Evolutionary conservation across 1,140 invertebrate species (phyloP).

Genomic region (Mycetomoellerius zeteki): DNA sequence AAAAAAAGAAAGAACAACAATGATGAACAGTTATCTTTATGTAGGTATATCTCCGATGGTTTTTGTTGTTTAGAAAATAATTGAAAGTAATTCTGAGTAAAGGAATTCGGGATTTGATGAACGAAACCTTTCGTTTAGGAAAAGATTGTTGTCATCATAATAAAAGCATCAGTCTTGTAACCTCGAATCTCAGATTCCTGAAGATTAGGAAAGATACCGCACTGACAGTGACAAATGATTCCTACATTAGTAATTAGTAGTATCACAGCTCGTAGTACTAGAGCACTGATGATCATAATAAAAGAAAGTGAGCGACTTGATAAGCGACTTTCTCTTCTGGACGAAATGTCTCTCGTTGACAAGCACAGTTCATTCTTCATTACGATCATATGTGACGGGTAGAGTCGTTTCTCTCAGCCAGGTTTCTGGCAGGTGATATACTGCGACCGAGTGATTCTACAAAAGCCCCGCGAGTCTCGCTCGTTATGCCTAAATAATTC

Average conservation of each 20-base stretch:
- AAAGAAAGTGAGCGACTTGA: constrained; percentile 50
- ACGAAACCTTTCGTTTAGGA: not conserved
- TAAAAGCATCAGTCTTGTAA: not conserved
- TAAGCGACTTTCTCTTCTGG: constrained; percentile 55
- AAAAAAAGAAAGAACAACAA: not conserved
- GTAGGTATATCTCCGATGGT: constrained; percentile 31
- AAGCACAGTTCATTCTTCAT: constrained; percentile 74
- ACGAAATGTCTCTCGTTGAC: constrained; percentile 70
- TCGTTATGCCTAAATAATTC: constrained; percentile 78
- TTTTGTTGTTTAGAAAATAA: constrained; percentile 26
- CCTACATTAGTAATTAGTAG: constrained; percentile 22
- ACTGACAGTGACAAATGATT: constrained; percentile 45
- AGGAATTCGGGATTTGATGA: not conserved
- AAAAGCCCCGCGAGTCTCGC: constrained; percentile 70
- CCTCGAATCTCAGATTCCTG: not conserved
- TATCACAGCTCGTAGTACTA: constrained; percentile 32
- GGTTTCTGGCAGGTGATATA: constrained; percentile 71
- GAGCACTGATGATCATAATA: constrained; percentile 13
- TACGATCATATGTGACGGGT: constrained; percentile 69
- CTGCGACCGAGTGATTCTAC: constrained; percentile 74
- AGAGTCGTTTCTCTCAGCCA: constrained; percentile 71
- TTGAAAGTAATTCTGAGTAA: not conserved
- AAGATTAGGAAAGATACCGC: not conserved
- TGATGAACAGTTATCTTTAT: not conserved
- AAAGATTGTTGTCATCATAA: not conserved